phyloP scores from a whole-genome alignment of 2,797 vertebrate genomes.

The Spinibarbus caldwelli region DNA sequence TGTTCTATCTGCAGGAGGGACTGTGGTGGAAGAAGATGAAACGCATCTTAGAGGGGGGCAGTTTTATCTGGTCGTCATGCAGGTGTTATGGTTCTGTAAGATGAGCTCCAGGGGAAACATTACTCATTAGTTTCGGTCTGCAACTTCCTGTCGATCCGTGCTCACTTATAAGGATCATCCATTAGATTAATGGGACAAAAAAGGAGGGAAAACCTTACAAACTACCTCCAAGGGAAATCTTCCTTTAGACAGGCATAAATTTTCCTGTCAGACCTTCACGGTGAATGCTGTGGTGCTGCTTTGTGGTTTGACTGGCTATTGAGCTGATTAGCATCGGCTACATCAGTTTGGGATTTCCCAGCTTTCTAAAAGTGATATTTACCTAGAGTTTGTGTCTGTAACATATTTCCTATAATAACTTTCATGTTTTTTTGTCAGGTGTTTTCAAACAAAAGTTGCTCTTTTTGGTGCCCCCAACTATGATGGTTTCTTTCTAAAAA shows the following conservation, averaged over 20 bases:
- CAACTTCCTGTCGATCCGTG: slow-evolving; percentile 32
- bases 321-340: background rate
- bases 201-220: slow-evolving; percentile 20
- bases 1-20: slow-evolving; percentile 23
- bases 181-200: slow-evolving; percentile 25
- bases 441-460: no score
- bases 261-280: background rate
- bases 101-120: background rate
- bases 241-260: background rate
- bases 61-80: slow-evolving; percentile 17
- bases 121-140: slow-evolving; percentile 28
- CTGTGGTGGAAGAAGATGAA: slow-evolving; percentile 31
- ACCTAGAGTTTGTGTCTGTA: background rate
- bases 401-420: background rate
- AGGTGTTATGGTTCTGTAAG: slow-evolving; percentile 4
- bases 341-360: background rate
- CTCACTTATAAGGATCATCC: slow-evolving; percentile 11
- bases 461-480: no score
- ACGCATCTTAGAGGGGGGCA: slow-evolving; percentile 5
- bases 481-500: no score
- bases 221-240: slow-evolving; percentile 42
- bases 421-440: no score
- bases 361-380: background rate
- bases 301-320: background rate
- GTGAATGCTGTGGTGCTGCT: background rate